Base-by-base conservation (phyloP, 2,888 invertebrate species). In the Allacma fusca region DNA sequence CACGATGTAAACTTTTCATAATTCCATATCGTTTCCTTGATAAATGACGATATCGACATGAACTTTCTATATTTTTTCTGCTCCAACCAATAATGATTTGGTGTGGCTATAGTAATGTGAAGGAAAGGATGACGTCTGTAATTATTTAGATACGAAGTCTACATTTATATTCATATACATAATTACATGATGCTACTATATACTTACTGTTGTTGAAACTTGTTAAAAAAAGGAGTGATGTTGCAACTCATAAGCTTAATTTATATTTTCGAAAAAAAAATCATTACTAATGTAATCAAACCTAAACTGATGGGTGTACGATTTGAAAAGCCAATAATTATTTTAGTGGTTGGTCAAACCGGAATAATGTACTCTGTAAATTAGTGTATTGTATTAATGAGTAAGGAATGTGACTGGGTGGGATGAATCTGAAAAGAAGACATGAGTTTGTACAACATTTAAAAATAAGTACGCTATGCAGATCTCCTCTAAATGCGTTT, bases 1-100 rank as follows among this genome's bases (percentile, higher is more conserved):
- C 1, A 7, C 68, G 29, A 23, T 72, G 21, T 72, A 57, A 72
- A 57, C 34, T 70, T 44, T 70, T 70, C 70, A 70, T 24, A 70
- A 50, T 50, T 50, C 50, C 50, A 50, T 50, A 70, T 44, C 43
- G 70, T 70, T 70, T 24, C 44, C 50, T 70, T 70, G 50, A 24
- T 50, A 70, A 21, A 44, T 23, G n/a, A 26, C 12, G 50, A 44
- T 70, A 70, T 24, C 5, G 44, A 70, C 50, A 70, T 70, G 23
- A 50, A 50, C 50, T 50, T 12, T 28, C 65, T 28, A 16, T 71
- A 26, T 50, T 50, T 50, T 50, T 50, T 50, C n/a, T 50, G 50
- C 2, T 50, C 16, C n/a, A 13, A 13, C 40, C 13, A 40, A 50
- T 34, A 34, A 9, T 34, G 34, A 7, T 34, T 34, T 34, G 4